Evolutionary conservation across 53 echinoderm and acorn worm species (phyloP).

Genomic region (Stichopus horrens): DNA sequence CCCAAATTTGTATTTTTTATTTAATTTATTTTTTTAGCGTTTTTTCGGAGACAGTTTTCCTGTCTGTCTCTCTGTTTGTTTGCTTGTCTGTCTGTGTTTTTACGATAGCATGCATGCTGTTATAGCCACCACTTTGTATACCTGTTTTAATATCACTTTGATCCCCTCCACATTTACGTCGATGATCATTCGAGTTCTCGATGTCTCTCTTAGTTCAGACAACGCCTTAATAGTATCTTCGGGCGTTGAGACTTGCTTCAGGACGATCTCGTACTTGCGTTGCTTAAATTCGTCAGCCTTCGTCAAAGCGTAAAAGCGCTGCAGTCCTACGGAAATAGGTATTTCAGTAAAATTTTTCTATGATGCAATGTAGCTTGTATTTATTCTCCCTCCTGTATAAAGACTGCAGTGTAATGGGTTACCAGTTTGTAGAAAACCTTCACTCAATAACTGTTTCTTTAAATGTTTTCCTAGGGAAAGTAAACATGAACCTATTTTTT

Average conservation of each 20-base stretch:
- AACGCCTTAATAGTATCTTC: slow-evolving; percentile 8
- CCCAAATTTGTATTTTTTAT: too few species aligned
- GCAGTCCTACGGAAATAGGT: slow-evolving; percentile 45
- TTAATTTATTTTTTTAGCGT: background rate
- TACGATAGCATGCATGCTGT: too few species aligned
- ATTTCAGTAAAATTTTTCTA: background rate
- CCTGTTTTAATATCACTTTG: slow-evolving; percentile 2
- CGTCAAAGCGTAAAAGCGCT: slow-evolving; percentile 63
- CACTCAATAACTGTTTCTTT: too few species aligned
- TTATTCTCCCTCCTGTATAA: background rate
- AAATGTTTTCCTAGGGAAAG: too few species aligned
- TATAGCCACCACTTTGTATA: background rate
- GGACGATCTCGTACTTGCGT: slow-evolving; percentile 57
- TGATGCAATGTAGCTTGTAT: background rate
- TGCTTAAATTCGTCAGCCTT: slow-evolving; percentile 45
- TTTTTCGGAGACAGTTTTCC: background rate
- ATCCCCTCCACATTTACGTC: slow-evolving; percentile 5
- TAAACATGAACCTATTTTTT: too few species aligned
- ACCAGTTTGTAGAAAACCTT: too few species aligned
- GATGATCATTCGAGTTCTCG: background rate
- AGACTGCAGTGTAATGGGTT: too few species aligned
- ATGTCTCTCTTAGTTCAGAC: background rate
- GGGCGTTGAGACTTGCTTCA: slow-evolving; percentile 37
- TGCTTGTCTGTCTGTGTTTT: background rate
- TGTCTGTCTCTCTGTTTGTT: too few species aligned